Conservation (phyloP, 2,113 vertebrate species). For the Vireo altiloquus region DNA sequence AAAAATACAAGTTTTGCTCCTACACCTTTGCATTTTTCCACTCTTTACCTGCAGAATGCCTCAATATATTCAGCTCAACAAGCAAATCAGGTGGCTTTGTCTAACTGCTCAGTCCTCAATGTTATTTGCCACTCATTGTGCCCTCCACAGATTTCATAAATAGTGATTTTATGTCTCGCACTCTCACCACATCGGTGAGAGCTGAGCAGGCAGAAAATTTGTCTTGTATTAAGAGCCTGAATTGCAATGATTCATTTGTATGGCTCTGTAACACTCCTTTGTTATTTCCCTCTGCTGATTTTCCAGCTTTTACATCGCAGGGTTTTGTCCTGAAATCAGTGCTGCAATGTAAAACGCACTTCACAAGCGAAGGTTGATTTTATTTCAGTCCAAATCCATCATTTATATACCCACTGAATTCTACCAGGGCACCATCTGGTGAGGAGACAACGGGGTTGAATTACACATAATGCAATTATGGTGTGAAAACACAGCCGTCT, state of each 20-base stretch:
- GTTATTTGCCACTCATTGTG: neutral
- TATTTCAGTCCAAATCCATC: slow-evolving; percentile 35
- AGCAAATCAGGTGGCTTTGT: neutral
- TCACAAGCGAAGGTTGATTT: slow-evolving; percentile 20
- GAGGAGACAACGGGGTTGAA: slow-evolving; percentile 24
- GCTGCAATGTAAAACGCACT: neutral
- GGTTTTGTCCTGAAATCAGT: slow-evolving; percentile 7
- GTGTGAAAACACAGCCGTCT: slow-evolving; percentile 26
- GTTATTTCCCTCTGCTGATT: slow-evolving; percentile 23
- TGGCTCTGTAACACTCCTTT: neutral
- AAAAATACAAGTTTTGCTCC: neutral
- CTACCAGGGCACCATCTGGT: slow-evolving; percentile 37
- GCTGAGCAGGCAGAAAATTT: neutral
- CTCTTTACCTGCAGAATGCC: neutral
- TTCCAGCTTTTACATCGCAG: neutral
- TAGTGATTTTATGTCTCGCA: neutral
- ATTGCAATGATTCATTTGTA: slow-evolving; percentile 23
- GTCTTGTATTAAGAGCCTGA: neutral
- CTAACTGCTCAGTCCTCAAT: neutral
- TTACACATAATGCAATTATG: slow-evolving; percentile 39
- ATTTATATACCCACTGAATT: slow-evolving; percentile 7
- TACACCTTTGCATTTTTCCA: neutral
- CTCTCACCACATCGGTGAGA: neutral
- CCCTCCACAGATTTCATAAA: neutral
- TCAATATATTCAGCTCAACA: neutral